Evolutionary conservation across 2,113 vertebrate species (phyloP), one percentile per base, ranked within the genome.

Genomic region (Arizona elegans): DNA sequence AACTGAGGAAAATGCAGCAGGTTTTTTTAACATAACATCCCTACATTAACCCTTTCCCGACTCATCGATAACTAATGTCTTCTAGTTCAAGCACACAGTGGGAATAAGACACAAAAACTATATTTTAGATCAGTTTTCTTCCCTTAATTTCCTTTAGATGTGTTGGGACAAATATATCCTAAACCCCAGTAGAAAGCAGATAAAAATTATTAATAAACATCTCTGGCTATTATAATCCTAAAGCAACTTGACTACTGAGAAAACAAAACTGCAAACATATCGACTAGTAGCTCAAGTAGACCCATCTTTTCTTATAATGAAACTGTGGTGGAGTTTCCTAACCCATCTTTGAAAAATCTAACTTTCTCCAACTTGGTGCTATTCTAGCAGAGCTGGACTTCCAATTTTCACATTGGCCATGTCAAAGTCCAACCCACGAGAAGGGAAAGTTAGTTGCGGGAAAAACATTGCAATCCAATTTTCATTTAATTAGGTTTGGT

Each of bases 21-120:
- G 91, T 90, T 95, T 53, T 43, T 81, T 81, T 53, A 87, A 90
- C 95, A 75, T 24, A 38, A 93, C 58, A 95, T 91, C 17, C 85
- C 87, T 8, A 54, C 70, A 87, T 65, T 0, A 12, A 95, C 81
- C 92, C 56, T 58, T 89, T 15, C 12, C 43, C 62, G 90, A 29
- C 92, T 90, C 75, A 65, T 1, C 11, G 29, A 93, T 86, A 33
- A 90, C 56, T 89, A 47, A 33, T 54, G 5, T 50, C 59, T 81
- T 86, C 43, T 58, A 93, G 24, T 53, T 8, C 3, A 59, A 91
- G 94, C n/a, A 94, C 93, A 91, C 26, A 89, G 88, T 90, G 89
- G 8, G 54, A 43, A 65, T 29, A 93, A 54, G 92, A 33, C 86
- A 65, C 55, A 86, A n/a, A n/a, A 47, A 93, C n/a, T 53, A 29